Conservation (phyloP, 2,888 invertebrate species). For the Bhutanitis thaidina region DNA sequence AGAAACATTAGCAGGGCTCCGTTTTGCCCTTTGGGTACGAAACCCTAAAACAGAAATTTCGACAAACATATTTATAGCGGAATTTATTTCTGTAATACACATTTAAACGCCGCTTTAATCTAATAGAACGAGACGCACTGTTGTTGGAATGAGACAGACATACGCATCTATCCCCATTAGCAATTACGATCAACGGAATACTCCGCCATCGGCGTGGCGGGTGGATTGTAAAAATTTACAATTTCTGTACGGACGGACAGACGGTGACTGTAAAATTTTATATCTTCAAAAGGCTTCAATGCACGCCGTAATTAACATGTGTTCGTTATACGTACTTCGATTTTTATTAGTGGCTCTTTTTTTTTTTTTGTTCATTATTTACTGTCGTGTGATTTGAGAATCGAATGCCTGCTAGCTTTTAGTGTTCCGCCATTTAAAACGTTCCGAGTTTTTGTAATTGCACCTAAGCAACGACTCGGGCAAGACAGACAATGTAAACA, state of each 20-base stretch:
- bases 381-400: slow-evolving; percentile 22
- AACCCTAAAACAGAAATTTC: no score
- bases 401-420: background rate
- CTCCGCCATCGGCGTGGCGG: slow-evolving; percentile 20
- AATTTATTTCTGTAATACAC: no score
- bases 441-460: no score
- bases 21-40: no score
- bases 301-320: slow-evolving; percentile 38
- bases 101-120: background rate
- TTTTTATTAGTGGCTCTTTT: slow-evolving; percentile 34
- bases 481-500: no score
- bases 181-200: slow-evolving; percentile 19
- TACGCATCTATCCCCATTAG: slow-evolving; percentile 8
- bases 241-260: slow-evolving; percentile 32
- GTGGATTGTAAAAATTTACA: slow-evolving; percentile 52
- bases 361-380: slow-evolving; percentile 28
- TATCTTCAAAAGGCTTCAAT: slow-evolving; percentile 28
- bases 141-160: background rate
- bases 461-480: no score
- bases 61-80: no score
- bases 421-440: background rate
- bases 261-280: slow-evolving; percentile 37
- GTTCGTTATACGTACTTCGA: slow-evolving; percentile 37
- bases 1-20: no score
- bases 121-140: background rate